Conservation (phyloP, 2,888 invertebrate species). For the Caenorhabditis angaria region DNA sequence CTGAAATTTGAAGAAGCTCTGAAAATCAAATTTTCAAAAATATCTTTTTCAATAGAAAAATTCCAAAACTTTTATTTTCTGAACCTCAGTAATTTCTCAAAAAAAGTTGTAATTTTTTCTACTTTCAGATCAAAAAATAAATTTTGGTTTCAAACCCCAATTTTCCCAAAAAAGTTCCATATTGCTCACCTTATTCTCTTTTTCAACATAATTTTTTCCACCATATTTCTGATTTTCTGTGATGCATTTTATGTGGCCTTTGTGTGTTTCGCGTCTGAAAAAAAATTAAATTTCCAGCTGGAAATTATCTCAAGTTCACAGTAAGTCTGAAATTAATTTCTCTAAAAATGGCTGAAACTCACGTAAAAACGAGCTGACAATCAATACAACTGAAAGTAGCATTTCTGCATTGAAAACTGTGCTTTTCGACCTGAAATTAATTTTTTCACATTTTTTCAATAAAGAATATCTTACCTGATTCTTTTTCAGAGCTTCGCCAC, state of each 20-base stretch:
- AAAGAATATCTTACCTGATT: slow-evolving; percentile 77
- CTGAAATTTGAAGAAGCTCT: too few relatives aligned
- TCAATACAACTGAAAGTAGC: slow-evolving; percentile 89
- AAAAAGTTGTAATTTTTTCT: too few relatives aligned
- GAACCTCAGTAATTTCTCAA: too few relatives aligned
- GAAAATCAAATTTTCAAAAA: too few relatives aligned
- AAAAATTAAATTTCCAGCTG: too few relatives aligned
- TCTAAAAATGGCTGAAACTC: slow-evolving; percentile 4
- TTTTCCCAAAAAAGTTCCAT: neutral
- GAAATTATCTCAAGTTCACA: neutral
- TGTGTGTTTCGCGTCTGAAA: slow-evolving; percentile 84
- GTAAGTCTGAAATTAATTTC: too few relatives aligned
- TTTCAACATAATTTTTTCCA: slow-evolving; percentile 74
- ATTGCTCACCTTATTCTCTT: slow-evolving; percentile 66
- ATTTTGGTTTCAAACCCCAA: neutral
- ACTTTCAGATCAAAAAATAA: too few relatives aligned
- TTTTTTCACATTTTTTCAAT: slow-evolving; percentile 74
- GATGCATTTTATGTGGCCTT: slow-evolving; percentile 84
- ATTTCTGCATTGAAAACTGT: slow-evolving; percentile 76
- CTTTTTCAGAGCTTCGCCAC: slow-evolving; percentile 90
- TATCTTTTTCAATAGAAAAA: too few relatives aligned
- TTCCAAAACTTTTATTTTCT: too few relatives aligned
- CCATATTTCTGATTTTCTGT: slow-evolving; percentile 88
- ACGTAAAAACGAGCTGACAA: slow-evolving; percentile 85
- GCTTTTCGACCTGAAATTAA: slow-evolving; percentile 55